A percentile compares a stretch with the other conserved stretches of the same genome.
Conservation (phyloP, 2,888 invertebrate species). For the Cheilosia scutellata region DNA sequence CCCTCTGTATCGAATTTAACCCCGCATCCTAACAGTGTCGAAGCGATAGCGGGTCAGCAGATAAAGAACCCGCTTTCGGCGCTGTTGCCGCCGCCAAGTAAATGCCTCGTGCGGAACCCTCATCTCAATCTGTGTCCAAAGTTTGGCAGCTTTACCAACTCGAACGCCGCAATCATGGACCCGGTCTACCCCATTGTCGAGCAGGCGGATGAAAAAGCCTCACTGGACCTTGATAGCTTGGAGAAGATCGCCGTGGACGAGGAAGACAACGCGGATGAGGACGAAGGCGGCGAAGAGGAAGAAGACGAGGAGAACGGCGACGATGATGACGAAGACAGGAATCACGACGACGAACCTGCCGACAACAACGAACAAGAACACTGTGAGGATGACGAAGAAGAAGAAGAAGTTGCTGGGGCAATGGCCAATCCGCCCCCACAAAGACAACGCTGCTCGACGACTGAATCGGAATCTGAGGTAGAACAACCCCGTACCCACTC, state of each 20-base stretch:
- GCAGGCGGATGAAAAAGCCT: slow-evolving; percentile 90
- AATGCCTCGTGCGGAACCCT: slow-evolving; percentile 88
- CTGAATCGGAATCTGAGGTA: slow-evolving; percentile 78
- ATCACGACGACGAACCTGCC: slow-evolving; percentile 3
- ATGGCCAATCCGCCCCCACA: slow-evolving; percentile 61
- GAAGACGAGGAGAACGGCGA: slow-evolving; percentile 64
- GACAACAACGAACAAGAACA: slow-evolving; percentile 11
- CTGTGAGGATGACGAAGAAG: slow-evolving; percentile 33
- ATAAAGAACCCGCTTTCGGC: slow-evolving; percentile 88
- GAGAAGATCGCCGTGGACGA: slow-evolving; percentile 62
- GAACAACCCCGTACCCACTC: slow-evolving; percentile 80
- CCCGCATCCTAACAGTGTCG: slow-evolving; percentile 92
- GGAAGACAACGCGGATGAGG: slow-evolving; percentile 55
- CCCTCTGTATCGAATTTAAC: slow-evolving; percentile 89
- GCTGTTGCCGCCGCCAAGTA: slow-evolving; percentile 89
- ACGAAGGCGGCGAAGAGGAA: slow-evolving; percentile 85
- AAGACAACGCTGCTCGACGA: slow-evolving; percentile 74
- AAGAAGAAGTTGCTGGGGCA: slow-evolving; percentile 46
- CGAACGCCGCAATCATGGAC: slow-evolving; percentile 80
- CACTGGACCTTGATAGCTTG: slow-evolving; percentile 80
- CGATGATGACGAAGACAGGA: slow-evolving; percentile 4
- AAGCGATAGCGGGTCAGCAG: slow-evolving; percentile 88
- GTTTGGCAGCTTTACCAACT: slow-evolving; percentile 80
- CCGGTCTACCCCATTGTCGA: slow-evolving; percentile 92
- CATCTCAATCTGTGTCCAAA: slow-evolving; percentile 89